Percentiles rank a stretch among this genome's conserved stretches.
These are phyloP conservation scores for Naja naja DNA, from an alignment of 2,113 vertebrate species.

Conservation along the genomic window DNA sequence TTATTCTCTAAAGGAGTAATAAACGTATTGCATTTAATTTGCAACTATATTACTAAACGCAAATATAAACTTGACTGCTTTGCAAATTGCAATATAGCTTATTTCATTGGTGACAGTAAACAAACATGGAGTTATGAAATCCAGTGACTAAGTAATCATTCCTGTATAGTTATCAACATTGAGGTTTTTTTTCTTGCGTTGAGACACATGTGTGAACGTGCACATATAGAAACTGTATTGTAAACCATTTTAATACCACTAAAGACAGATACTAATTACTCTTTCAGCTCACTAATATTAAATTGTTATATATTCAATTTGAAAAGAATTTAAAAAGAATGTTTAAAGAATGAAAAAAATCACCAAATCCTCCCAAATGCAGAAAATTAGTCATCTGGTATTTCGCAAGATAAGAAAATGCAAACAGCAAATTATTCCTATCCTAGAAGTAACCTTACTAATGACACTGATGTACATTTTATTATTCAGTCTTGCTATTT, in stretches of 20 bases:
- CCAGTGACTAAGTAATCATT: constrained; percentile 58
- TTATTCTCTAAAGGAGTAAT: constrained; percentile 41
- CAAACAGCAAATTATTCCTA: neutral
- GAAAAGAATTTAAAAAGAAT: neutral
- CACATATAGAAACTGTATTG: neutral
- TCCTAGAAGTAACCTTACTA: neutral
- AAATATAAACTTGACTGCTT: constrained; percentile 61
- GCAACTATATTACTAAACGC: constrained; percentile 46
- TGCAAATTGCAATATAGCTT: constrained; percentile 55
- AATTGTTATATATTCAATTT: neutral
- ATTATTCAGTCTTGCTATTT: neutral
- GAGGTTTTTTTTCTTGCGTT: constrained; percentile 21
- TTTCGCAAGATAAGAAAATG: neutral
- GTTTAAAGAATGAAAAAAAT: neutral
- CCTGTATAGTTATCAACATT: constrained; percentile 46
- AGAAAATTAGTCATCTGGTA: neutral
- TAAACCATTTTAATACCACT: constrained; percentile 4
- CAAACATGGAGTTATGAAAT: constrained; percentile 62
- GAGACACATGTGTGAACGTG: neutral
- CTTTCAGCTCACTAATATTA: neutral
- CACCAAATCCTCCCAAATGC: neutral
- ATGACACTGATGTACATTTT: neutral
- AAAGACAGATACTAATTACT: neutral
- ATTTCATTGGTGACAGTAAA: constrained; percentile 66
- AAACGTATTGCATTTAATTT: constrained; percentile 40